These are phyloP conservation scores for Telmatochromis brichardi DNA, from an alignment of 2,113 vertebrate species.

Conservation along the genomic window DNA sequence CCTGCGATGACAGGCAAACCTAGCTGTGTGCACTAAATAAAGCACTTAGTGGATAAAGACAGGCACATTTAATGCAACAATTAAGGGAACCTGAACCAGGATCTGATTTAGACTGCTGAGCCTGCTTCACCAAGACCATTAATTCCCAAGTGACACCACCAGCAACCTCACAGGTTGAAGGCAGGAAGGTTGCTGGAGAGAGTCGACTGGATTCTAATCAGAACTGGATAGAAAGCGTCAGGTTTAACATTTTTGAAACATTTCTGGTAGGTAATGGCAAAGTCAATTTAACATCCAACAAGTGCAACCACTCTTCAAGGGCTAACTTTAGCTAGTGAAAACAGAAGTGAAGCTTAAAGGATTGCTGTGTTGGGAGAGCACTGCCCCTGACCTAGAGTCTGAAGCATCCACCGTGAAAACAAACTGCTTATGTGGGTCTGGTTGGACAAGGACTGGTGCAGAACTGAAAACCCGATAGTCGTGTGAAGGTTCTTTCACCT, in stretches of 20 bases:
- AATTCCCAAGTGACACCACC: neutral
- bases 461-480: neutral
- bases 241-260: neutral
- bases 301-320: neutral
- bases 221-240: neutral
- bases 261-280: neutral
- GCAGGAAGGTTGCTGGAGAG: neutral
- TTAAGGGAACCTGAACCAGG: neutral
- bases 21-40: neutral
- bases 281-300: neutral
- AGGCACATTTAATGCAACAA: neutral
- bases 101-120: neutral
- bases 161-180: neutral
- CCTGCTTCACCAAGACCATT: neutral
- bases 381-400: neutral
- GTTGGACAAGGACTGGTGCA: neutral
- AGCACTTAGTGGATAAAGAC: neutral
- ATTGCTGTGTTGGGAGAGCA: neutral
- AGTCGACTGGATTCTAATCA: neutral
- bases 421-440: neutral
- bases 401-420: neutral
- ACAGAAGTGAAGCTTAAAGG: neutral
- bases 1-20: neutral
- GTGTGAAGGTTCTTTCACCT: neutral
- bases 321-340: neutral